Percentiles rank a stretch among this genome's conserved stretches.
Conservation (phyloP, 2,797 vertebrate species). For the Paratrypauchen microcephalus region DNA sequence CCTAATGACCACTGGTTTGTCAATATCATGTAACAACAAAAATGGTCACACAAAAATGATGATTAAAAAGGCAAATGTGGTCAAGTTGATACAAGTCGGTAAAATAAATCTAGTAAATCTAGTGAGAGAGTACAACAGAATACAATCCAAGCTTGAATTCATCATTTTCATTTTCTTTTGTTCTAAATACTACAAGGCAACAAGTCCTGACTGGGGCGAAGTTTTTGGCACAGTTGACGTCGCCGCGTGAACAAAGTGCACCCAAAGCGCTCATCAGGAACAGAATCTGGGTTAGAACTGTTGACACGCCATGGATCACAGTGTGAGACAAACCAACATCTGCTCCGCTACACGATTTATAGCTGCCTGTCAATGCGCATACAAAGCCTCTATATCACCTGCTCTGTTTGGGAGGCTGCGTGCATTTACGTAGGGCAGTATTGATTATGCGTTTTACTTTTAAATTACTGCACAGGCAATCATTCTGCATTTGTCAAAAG, state of each 20-base stretch:
- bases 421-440: slow-evolving; percentile 11
- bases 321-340: slow-evolving; percentile 38
- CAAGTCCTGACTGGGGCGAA: slow-evolving; percentile 1
- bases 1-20: no score
- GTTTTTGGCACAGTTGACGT: slow-evolving; percentile 10
- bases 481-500: no score
- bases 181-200: background rate
- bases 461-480: background rate
- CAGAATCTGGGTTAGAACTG: slow-evolving; percentile 32
- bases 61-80: no score
- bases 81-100: no score
- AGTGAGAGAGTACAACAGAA: no score
- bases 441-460: background rate
- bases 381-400: slow-evolving; percentile 15
- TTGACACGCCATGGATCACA: slow-evolving; percentile 35
- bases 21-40: no score
- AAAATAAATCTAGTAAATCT: no score
- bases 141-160: no score
- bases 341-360: slow-evolving; percentile 32
- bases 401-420: slow-evolving; percentile 4
- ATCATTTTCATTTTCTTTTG: background rate
- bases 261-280: slow-evolving; percentile 31
- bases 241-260: slow-evolving; percentile 28
- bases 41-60: no score
- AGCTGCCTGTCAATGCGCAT: slow-evolving; percentile 21